A percentile compares a stretch with the other conserved stretches of the same genome.
These are phyloP conservation scores for Heliothis virescens DNA, from an alignment of 1,140 invertebrate genomes.

Conservation along the genomic window DNA sequence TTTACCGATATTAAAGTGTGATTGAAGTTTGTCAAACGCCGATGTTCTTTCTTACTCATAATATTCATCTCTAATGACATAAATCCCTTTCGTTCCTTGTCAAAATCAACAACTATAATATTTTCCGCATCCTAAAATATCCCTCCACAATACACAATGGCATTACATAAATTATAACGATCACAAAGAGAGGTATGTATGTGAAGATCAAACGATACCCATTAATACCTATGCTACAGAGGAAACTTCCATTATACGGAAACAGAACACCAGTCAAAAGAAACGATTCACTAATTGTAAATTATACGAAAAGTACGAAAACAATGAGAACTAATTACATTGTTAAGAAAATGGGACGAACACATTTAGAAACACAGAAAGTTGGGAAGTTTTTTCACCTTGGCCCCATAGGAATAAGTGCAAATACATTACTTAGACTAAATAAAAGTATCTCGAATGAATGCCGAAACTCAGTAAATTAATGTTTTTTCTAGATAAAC, in stretches of 20 bases:
- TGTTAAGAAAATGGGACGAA: neutral
- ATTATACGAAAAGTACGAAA: conserved; percentile 1
- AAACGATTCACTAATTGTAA: neutral
- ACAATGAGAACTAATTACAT: neutral
- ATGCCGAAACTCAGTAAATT: neutral
- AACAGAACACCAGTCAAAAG: conserved; percentile 19
- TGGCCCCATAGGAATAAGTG: conserved; percentile 4
- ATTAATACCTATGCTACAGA: no score
- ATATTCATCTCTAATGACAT: no score
- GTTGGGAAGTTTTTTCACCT: neutral
- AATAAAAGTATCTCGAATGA: no score
- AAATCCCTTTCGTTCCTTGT: no score
- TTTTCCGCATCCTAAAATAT: neutral
- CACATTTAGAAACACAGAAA: neutral
- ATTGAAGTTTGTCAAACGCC: no score
- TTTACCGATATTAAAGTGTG: no score
- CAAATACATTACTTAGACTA: neutral
- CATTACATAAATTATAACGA: neutral
- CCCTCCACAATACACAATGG: neutral
- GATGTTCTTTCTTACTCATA: no score
- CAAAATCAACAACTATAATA: neutral
- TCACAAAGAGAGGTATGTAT: neutral
- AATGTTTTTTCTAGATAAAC: neutral
- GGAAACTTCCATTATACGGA: neutral
- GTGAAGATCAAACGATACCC: neutral